Evolutionary conservation across 2,113 vertebrate species (phyloP), one percentile per base, ranked within the genome.

Genomic region (Athene noctua): DNA sequence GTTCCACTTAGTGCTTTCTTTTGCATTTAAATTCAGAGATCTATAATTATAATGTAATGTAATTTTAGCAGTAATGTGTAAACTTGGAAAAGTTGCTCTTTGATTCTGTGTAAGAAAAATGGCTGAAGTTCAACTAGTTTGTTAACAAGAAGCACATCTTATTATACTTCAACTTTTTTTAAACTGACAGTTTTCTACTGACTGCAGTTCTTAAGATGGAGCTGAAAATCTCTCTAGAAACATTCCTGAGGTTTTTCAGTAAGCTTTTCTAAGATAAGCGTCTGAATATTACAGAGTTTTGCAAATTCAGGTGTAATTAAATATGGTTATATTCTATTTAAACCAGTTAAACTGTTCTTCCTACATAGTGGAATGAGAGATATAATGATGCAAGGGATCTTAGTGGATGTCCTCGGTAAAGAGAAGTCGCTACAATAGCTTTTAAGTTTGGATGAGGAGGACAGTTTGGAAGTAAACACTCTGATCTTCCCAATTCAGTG

Each of bases 351-450:
- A 44, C 23, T 11, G 1, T 38, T 90, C 12, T 73, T 30, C 29
- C 11, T 27, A 29, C 6, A 23, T 8, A 19, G 3, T 1, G 0
- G 13, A 83, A 66, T 21, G 4, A 82, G 30, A 51, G 4, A 4
- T 67, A 5, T n/a, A 62, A 34, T 26, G 19, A 26, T 52, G 10
- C 58, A 61, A 42, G 5, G 6, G 2, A 38, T 52, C 38, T 52
- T 78, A 58, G 30, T 26, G 22, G 32, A 51, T 38, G 6, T 25
- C 15, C 10, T 23, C 19, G 1, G 23, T 57, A 61, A 84, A 83
- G 7, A 58, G 2, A 36, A 72, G 12, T 34, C 8, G 12, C 15
- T 62, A 40, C 2, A 40, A 38, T 21, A 38, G 5, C 8, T 71
- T 79, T 67, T 30, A 26, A 7, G 4, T 75, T 54, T 68, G 11